phyloP scores from a whole-genome alignment of 2,888 invertebrate genomes.

The Brachypalpus laphriformis region DNA sequence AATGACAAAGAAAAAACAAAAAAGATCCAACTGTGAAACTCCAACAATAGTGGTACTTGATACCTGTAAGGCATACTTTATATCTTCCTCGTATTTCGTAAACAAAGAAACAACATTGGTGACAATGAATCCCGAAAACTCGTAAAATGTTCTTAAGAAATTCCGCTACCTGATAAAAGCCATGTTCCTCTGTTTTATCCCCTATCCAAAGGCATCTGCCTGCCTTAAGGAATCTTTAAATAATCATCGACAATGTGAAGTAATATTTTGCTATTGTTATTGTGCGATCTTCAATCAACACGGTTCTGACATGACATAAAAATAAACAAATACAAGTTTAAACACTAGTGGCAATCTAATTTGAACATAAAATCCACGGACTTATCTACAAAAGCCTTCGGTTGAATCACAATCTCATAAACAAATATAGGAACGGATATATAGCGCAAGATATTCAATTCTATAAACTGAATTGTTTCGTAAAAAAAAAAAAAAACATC shows the following conservation, averaged over 20 bases:
- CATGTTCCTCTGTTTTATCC: neutral
- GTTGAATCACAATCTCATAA: constrained; percentile 22
- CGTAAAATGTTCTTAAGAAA: too few species aligned
- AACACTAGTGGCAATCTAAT: neutral
- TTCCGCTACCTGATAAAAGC: neutral
- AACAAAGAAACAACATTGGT: neutral
- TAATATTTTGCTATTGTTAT: neutral
- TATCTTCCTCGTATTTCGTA: neutral
- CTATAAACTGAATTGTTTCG: constrained; percentile 37
- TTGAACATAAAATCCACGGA: neutral
- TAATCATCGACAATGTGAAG: neutral
- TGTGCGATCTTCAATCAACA: neutral
- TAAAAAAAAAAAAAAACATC: constrained; percentile 22
- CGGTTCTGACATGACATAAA: constrained; percentile 26
- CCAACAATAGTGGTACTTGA: too few species aligned
- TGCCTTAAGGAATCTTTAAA: too few species aligned
- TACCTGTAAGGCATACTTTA: neutral
- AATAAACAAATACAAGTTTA: constrained; percentile 29
- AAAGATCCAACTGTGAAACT: too few species aligned
- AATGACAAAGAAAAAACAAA: too few species aligned
- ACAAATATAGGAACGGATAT: constrained; percentile 21
- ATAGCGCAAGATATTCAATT: constrained; percentile 2
- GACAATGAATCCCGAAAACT: neutral
- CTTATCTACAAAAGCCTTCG: neutral
- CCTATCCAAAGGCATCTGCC: too few species aligned